Evolutionary conservation across 2,113 vertebrate genomes (phyloP), one percentile per base, ranked within the genome.

Genomic region (Marmota monax): DNA sequence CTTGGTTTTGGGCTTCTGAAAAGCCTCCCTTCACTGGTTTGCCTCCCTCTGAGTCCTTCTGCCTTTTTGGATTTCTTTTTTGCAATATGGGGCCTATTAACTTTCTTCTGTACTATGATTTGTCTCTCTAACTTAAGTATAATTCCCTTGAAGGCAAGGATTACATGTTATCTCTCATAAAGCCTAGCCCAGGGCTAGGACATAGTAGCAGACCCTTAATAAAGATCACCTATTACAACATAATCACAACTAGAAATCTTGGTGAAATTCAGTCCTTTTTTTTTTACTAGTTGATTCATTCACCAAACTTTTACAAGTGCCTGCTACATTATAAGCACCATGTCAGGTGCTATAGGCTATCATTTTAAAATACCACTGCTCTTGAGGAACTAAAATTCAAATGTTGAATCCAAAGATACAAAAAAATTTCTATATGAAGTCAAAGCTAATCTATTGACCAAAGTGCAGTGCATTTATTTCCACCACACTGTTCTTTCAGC

Each of bases 211-310:
- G 42, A 17, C 34, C 37, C 67, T 84, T 69, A 72, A 23, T 51
- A 61, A 88, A 88, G 48, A 95, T 69, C 10, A 29, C 82, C 29
- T 88, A n/a, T 78, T 95, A 82, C 29, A 88, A 91, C n/a, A 92
- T 6, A 80, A 39, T 80, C 69, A 79, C 2, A 80, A 63, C 5
- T 51, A 88, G 58, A 87, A 39, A 1, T 87, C 8, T 23, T 76
- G 2, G 13, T 14, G 70, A 90, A 74, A 78, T 7, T 84, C 29
- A 85, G 82, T 22, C 32, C 16, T 85, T 65, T 85, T 65, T 90
- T 85, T 65, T 90, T 96, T 56, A 67, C 45, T 45, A 7, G 7
- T 88, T 90, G 72, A 84, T 90, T 93, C 70, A 83, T 45, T 85
- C 37, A 45, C 45, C 58, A 80, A 97, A 53, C 14, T 91, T 92